Evolutionary conservation across 53 echinoderm and acorn worm genomes (phyloP), one percentile per base, ranked within the genome.

Genomic region (Echinarachnius parma): DNA sequence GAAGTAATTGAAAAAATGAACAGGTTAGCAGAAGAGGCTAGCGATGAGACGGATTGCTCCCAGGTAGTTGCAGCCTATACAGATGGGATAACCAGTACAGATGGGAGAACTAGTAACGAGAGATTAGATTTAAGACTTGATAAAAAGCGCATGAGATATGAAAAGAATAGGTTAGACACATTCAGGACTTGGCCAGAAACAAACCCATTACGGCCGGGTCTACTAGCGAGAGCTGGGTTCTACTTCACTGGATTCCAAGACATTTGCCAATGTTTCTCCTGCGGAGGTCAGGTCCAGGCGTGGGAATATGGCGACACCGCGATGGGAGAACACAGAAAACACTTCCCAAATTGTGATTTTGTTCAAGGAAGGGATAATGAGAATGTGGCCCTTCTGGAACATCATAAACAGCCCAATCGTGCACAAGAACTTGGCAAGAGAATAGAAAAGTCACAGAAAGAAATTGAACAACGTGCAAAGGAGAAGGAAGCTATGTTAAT

Each of bases 201-300:
- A 4, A 67, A 55, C 11, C 85, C 92, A 1, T 60, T 85, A 7
- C 50, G 42, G 27, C 60, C 82, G 18, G 26, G 10, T 7, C 47
- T 69, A 7, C 78, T 92, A 1, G 92, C 92, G 4, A 78, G 82
- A 18, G 92, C 92, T 19, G 92, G 92, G 15, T 88, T 92, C 36
- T 92, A 83, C 75, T 88, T 66, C 53, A 61, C 50, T 28, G 85
- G 85, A 8, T 5, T 23, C 0, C 75, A 67, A 8, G 92, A 92
- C 55, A 50, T 46, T 25, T 88, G 88, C 0, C 35, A 84, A 46
- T 92, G 92, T 45, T 92, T 88, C 45, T 78, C 79, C 1, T 92
- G 92, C 64, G 34, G 59, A 15, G 92, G 88, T 10, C 60, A 81
- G 21, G 66, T 92, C 15, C 35, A 67, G 28, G 79, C 81, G 5